These are phyloP conservation scores for Caenorhabditis macrosperma DNA, from an alignment of 2,888 invertebrate species.

Conservation along the genomic window DNA sequence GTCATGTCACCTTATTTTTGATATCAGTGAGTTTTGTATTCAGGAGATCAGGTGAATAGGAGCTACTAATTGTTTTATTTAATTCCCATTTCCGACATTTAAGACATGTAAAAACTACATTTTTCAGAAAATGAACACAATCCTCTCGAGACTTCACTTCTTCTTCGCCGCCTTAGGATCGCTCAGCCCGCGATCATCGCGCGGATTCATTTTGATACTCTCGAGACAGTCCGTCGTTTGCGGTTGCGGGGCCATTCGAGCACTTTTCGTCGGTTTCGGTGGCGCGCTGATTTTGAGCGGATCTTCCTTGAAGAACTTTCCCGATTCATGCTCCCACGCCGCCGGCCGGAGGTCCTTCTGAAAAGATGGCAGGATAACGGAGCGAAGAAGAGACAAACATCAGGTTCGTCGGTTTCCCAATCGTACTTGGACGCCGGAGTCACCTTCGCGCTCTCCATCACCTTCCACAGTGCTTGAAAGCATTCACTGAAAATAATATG, in stretches of 20 bases:
- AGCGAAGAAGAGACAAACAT: not conserved
- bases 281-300: constrained; percentile 34
- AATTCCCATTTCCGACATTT: no score
- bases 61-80: no score
- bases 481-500: constrained; percentile 19
- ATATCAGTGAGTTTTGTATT: no score
- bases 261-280: no score
- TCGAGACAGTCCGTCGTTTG: constrained; percentile 10
- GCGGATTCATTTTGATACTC: not conserved
- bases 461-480: constrained; percentile 39
- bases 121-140: constrained; percentile 3
- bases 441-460: constrained; percentile 44
- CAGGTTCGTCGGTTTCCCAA: constrained; percentile 35
- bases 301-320: constrained; percentile 15
- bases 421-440: constrained; percentile 39
- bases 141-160: not conserved
- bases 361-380: not conserved
- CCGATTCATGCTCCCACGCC: constrained; percentile 43
- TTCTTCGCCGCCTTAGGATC: not conserved
- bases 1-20: no score
- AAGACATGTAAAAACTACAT: no score
- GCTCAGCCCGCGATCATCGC: not conserved
- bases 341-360: constrained; percentile 13
- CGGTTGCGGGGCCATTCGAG: not conserved
- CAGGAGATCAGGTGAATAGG: no score